These are phyloP conservation scores for Ruditapes philippinarum DNA, from an alignment of 1,140 invertebrate species.

Conservation along the genomic window DNA sequence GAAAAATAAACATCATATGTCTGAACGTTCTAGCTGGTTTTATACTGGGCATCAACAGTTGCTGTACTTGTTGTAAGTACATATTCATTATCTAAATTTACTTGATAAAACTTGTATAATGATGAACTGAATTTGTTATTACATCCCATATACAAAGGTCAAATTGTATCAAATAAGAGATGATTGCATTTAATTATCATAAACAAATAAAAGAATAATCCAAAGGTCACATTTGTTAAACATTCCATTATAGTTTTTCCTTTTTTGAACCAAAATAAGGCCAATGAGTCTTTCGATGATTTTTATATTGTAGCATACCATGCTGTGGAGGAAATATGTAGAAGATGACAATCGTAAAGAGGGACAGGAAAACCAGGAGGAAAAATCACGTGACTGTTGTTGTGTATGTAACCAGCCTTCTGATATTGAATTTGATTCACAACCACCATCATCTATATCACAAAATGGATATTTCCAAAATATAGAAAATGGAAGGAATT, in stretches of 20 bases:
- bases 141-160: not conserved
- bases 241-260: not conserved
- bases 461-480: not conserved
- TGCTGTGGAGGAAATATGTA: not conserved
- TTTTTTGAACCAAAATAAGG: not conserved
- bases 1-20: slow-evolving; percentile 99
- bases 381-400: not conserved
- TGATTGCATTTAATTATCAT: not conserved
- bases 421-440: not conserved
- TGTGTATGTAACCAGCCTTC: not conserved
- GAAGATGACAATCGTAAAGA: not conserved
- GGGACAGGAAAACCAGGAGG: not conserved
- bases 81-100: not conserved
- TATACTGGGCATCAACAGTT: slow-evolving; percentile 88
- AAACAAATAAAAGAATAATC: not conserved
- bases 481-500: not conserved
- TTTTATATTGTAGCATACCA: not conserved
- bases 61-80: slow-evolving; percentile 86
- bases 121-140: not conserved
- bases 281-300: not conserved
- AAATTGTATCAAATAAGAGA: not conserved
- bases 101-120: not conserved
- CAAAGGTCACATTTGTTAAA: not conserved
- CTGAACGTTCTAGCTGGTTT: slow-evolving; percentile 91
- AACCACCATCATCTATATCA: not conserved